Base-by-base conservation (phyloP, 1,140 invertebrate genomes). In the Muscidifurax raptorellus region DNA sequence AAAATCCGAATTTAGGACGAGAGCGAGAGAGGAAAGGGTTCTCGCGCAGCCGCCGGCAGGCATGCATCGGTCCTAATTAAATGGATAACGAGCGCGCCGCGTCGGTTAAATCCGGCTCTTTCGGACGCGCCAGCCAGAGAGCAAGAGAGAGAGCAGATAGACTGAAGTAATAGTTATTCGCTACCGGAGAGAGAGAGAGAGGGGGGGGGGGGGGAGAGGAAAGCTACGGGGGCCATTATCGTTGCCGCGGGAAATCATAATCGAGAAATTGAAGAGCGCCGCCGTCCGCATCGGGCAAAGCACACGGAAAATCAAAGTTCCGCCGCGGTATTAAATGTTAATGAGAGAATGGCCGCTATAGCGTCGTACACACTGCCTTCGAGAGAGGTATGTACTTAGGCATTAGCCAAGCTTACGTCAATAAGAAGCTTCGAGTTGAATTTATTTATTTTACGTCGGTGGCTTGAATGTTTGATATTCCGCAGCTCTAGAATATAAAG, bases 221-320 rank as follows among this genome's bases (percentile, higher is more conserved):
- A 85, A 85, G 74, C 84, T 75, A 79, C 52, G 86, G 86, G 86
- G 79, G 66, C 81, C 80, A 83, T 86, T 86, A 86, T 83, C 81
- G 47, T 80, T 85, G 83, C 77, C 84, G 84, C 81, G 80, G 87
- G 75, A 89, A 89, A 87, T 88, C 86, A 88, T 89, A 90, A 90
- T 90, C 89, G 87, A 87, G 74, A 80, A 83, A 86, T 86, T 82
- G 82, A 89, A 79, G 88, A 90, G 89, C 88, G 5, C 64, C 40
- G 47, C 69, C 47, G 59, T 78, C 76, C 44, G 22, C 12, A 40
- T 12, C 13, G 44, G 22, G 6, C 36, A 66, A 25, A 27, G 69
- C 72, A 25, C 66, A 72, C 69, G 88, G 87, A 87, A 90, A 90
- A 90, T 90, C 90, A 89, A 89, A 89, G 86, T 90, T 89, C 89